Conservation (phyloP, 2,888 invertebrate genomes). For the Hirtodrosophila confusa region DNA sequence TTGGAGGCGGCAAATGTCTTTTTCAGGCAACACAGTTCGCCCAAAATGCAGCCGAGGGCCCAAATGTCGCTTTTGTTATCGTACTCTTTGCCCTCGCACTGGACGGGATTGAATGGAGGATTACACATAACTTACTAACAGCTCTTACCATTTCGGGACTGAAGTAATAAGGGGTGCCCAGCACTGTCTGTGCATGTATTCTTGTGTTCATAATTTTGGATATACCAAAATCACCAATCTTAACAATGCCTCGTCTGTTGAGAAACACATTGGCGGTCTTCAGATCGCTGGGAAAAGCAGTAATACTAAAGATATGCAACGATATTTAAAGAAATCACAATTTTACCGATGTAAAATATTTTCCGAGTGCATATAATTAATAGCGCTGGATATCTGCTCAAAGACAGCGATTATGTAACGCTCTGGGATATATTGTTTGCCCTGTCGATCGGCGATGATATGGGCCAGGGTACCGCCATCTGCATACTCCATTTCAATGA, state of each 20-base stretch:
- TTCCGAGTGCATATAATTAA: slow-evolving; percentile 89
- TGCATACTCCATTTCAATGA: slow-evolving; percentile 92
- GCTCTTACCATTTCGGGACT: slow-evolving; percentile 88
- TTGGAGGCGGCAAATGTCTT: slow-evolving; percentile 90
- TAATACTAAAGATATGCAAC: background rate
- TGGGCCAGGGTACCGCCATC: slow-evolving; percentile 90
- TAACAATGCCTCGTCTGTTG: slow-evolving; percentile 87
- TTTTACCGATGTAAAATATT: slow-evolving; percentile 86
- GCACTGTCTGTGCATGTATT: slow-evolving; percentile 88
- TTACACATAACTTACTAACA: background rate
- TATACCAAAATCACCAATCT: slow-evolving; percentile 91
- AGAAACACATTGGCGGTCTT: slow-evolving; percentile 91
- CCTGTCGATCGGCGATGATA: slow-evolving; percentile 85
- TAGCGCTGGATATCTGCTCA: slow-evolving; percentile 88
- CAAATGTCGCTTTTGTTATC: slow-evolving; percentile 91
- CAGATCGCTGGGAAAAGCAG: slow-evolving; percentile 86
- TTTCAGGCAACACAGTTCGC: slow-evolving; percentile 89
- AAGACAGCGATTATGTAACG: slow-evolving; percentile 87
- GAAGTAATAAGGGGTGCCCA: slow-evolving; percentile 90
- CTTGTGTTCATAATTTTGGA: slow-evolving; percentile 89
- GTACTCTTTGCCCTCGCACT: slow-evolving; percentile 91
- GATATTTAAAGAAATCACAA: background rate
- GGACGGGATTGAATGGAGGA: slow-evolving; percentile 14
- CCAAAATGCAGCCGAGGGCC: slow-evolving; percentile 91
- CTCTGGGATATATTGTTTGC: slow-evolving; percentile 86